Conservation (phyloP, 2,113 vertebrate species). For the Oostethus manadensis region DNA sequence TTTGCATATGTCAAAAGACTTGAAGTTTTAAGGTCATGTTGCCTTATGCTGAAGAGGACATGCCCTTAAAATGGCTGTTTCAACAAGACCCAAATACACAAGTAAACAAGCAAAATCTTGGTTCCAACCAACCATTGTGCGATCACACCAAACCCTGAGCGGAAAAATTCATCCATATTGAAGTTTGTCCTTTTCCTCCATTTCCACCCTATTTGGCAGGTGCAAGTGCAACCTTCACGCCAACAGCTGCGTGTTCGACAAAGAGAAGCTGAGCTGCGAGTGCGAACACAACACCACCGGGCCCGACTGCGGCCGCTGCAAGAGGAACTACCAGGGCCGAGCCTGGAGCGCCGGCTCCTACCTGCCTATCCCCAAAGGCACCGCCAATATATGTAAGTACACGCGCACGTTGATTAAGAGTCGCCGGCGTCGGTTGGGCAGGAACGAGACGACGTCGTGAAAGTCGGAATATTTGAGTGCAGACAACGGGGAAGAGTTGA, state of each 20-base stretch:
- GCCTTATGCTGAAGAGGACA: no score
- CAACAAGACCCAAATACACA: no score
- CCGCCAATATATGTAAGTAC: slow-evolving; percentile 98
- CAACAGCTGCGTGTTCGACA: slow-evolving; percentile 92
- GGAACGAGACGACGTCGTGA: neutral
- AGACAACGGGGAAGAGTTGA: slow-evolving; percentile 7
- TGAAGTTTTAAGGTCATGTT: no score
- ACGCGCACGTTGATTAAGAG: slow-evolving; percentile 19
- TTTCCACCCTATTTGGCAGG: slow-evolving; percentile 62
- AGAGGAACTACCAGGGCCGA: slow-evolving; percentile 93
- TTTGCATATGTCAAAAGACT: no score
- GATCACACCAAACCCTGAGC: slow-evolving; percentile 22
- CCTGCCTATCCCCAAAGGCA: slow-evolving; percentile 97
- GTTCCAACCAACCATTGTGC: no score
- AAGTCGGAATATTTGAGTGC: neutral
- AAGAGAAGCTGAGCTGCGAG: slow-evolving; percentile 91
- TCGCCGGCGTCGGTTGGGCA: neutral
- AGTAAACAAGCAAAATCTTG: no score
- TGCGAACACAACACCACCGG: slow-evolving; percentile 99
- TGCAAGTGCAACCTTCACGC: slow-evolving; percentile 99
- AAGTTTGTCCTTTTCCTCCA: slow-evolving; percentile 28
- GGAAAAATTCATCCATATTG: slow-evolving; percentile 24
- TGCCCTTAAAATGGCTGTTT: no score
- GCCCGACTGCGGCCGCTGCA: slow-evolving; percentile 95
- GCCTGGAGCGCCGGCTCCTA: slow-evolving; percentile 95